Evolutionary conservation across 2,888 invertebrate species (phyloP), one percentile per base, ranked within the genome.

Genomic region (Spodoptera littoralis): DNA sequence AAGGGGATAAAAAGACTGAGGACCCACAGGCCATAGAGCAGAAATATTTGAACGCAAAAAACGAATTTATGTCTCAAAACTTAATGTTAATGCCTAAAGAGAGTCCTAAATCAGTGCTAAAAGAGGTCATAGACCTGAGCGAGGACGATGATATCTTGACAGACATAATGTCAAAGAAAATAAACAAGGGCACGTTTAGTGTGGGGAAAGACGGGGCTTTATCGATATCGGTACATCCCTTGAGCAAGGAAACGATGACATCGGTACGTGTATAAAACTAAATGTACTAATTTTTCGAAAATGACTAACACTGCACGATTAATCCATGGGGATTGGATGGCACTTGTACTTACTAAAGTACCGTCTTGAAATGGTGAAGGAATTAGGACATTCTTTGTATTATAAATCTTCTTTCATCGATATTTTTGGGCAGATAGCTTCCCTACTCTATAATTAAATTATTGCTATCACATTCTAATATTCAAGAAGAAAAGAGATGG

Each of bases 41-140:
- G 67, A 93, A 92, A 70, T 95, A 95, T 74, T 81, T 95, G 24
- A 90, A 93, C 30, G 95, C 95, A 0, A 95, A 95, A 85, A 95
- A 94, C 69, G 92, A 94, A 62, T 95, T 92, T 27, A 95, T 95
- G 95, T 91, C 92, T 0, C 87, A 92, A 67, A 92, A 95, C 62
- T 64, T 95, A 0, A 92, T 90, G 88, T 71, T 95, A 9, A 90
- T 94, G 88, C 93, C 95, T 0, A 95, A 92, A 79, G 89, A 91
- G 0, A 84, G 72, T 30, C 81, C 84, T 0, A 90, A 90, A 64
- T 88, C 92, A 0, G 85, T 92, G 0, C 59, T 90, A 0, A 92
- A 91, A 76, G 92, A 92, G 4, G 90, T 93, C 0, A 94, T 95
- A 18, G 94, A 94, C 45, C 70, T 95, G 13, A 93, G 93, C 41